Base-by-base conservation (phyloP, 2,797 vertebrate species). In the Oreochromis mossambicus region DNA sequence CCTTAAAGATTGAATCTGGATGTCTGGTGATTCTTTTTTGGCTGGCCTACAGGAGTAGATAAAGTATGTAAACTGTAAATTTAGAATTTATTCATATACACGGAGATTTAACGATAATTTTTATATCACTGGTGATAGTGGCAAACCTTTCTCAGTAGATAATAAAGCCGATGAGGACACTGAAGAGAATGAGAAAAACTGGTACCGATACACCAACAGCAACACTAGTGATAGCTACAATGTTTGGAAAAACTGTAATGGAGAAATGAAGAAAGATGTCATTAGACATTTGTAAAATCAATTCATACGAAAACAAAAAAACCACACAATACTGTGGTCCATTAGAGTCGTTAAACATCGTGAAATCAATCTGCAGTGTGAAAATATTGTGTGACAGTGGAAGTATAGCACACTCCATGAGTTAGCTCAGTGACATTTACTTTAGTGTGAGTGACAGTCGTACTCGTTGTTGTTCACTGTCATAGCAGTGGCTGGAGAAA, bases 1-100 rank as follows among this genome's bases (percentile, higher is more conserved):
- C 96, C 96, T 95, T 78, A 96, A 19, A 5, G 92, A 86, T 15
- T 93, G 55, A 79, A 97, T 89, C 78, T 95, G 95, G 79, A 96
- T 96, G 52, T 96, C 95, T 29, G 93, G 10, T 2, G 87, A 6
- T 34, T 95, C 87, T 58, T 94, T 94, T 4, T 55, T 86, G 73
- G 77, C 80, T 11, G 84, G 3, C 79, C 96, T 96, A 51, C 9
- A 84, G 13, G 6, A 48, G 46, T 8, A 48, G 15, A 17, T 48
- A 80, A 10, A 83, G n/a, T n/a, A n/a, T n/a, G n/a, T n/a, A n/a
- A n/a, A n/a, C n/a, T n/a, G 8, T 13, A 32, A 58, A 8, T 46
- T 85, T 17, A 56, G 7, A 77, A 17, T 56, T 38, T n/a, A 26
- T 7, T 63, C 4, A 3, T 3, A 2, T 8, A 11, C 7, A 77